phyloP scores from a whole-genome alignment of 2,113 vertebrate species.

The Recurvirostra avosetta region DNA sequence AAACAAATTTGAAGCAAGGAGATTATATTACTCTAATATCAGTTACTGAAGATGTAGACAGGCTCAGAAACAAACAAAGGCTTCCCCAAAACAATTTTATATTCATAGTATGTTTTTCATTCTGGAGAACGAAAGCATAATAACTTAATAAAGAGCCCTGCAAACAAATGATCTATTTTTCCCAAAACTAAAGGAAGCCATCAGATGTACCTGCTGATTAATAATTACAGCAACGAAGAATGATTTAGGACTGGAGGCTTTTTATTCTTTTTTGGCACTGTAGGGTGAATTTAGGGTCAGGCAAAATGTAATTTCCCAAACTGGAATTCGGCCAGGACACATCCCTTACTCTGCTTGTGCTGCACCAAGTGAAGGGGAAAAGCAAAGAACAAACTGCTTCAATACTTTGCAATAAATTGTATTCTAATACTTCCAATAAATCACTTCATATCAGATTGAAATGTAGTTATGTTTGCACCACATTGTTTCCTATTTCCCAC shows the following conservation, averaged over 20 bases:
- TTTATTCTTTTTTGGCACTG: neutral
- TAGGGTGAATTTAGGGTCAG: neutral
- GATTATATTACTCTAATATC: neutral
- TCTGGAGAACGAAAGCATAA: neutral
- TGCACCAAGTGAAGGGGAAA: neutral
- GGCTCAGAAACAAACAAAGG: neutral
- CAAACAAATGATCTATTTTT: neutral
- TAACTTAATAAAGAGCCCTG: neutral
- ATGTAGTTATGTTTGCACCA: neutral
- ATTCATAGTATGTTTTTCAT: neutral
- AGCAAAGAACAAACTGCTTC: neutral
- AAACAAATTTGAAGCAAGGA: constrained; percentile 4
- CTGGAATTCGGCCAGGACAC: neutral
- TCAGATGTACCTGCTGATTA: neutral
- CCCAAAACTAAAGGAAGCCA: neutral
- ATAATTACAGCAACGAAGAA: neutral
- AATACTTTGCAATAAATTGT: neutral
- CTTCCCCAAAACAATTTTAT: neutral
- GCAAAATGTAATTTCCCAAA: neutral
- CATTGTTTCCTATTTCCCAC: neutral
- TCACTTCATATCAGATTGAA: neutral
- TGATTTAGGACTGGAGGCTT: neutral
- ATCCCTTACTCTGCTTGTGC: neutral
- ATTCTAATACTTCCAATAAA: constrained; percentile 4
- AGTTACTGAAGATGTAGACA: neutral